These are phyloP conservation scores for Plagiodera versicolora DNA, from an alignment of 2,888 invertebrate species.

Conservation along the genomic window DNA sequence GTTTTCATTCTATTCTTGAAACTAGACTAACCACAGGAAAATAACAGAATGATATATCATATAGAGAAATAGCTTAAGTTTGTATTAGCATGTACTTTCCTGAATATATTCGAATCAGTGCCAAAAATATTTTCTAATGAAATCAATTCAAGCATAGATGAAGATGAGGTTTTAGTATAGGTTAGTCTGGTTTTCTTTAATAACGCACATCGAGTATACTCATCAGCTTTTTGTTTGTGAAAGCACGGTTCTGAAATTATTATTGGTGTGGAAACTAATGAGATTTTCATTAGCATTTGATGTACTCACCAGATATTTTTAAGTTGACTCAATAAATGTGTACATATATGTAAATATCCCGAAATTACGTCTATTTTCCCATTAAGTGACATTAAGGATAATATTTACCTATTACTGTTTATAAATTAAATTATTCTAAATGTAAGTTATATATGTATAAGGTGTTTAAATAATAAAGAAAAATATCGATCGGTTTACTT, in stretches of 20 bases:
- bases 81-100: background rate
- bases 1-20: background rate
- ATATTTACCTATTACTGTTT: slow-evolving; percentile 33
- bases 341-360: slow-evolving; percentile 43
- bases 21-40: background rate
- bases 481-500: no score
- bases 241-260: slow-evolving; percentile 16
- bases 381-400: slow-evolving; percentile 33
- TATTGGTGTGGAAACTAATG: slow-evolving; percentile 11
- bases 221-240: slow-evolving; percentile 11
- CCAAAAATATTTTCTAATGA: no score
- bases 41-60: no score
- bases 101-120: background rate
- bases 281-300: background rate
- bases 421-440: slow-evolving; percentile 39
- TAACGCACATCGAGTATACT: slow-evolving; percentile 13
- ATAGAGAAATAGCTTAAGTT: no score
- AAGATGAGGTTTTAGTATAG: background rate
- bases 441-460: slow-evolving; percentile 34
- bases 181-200: slow-evolving; percentile 15
- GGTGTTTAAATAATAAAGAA: slow-evolving; percentile 36
- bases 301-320: slow-evolving; percentile 15
- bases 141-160: no score
- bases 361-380: slow-evolving; percentile 42
- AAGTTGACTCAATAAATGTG: slow-evolving; percentile 33